Evolutionary conservation across 2,797 vertebrate genomes (phyloP), one percentile per base, ranked within the genome.

Genomic region (Macroramphosus scolopax): DNA sequence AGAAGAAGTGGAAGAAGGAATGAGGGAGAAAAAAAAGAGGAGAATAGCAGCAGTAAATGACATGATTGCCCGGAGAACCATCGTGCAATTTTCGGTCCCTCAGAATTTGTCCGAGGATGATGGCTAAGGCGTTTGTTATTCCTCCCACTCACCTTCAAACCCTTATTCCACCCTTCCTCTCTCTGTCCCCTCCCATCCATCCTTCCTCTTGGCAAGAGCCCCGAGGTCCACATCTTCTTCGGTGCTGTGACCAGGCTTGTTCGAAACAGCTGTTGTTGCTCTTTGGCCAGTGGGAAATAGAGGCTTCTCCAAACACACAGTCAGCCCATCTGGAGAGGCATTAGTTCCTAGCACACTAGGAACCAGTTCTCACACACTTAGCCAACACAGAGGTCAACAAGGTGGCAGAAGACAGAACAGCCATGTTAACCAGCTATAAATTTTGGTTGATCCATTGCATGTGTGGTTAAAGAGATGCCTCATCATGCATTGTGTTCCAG

Each of bases 181-280:
- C 39, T 33, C 32, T 24, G 42, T 56, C 10, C 41, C 30, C 18
- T 51, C 41, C 63, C 32, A 31, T 54, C 50, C 55, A 26, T 63
- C 29, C 45, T 68, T 64, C 40, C 35, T 58, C 45, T 70, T 69
- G 59, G 57, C 69, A 11, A 8, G n/a, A 42, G 45, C 48, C n/a
- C 43, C 5, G 40, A 42, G 25, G 61, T 75, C 60, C 61, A 68
- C 59, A 57, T 78, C 69, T 55, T 55, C 47, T 28, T 65, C 47
- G 3, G 35, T 42, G 59, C 56, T 36, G 30, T 37, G 51, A 65
- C 51, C 69, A 45, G 36, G 49, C 68, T 69, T 59, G 51, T 73
- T 76, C 63, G 63, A 66, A 57, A 58, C 81, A 87, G 81, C 84
- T 87, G 82, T 80, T 78, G 68, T 71, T 76, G 48, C 66, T 73